Percentiles rank a stretch among this genome's conserved stretches.
These are phyloP conservation scores for Pogoniulus pusillus DNA, from an alignment of 2,797 vertebrate genomes.

Conservation along the genomic window DNA sequence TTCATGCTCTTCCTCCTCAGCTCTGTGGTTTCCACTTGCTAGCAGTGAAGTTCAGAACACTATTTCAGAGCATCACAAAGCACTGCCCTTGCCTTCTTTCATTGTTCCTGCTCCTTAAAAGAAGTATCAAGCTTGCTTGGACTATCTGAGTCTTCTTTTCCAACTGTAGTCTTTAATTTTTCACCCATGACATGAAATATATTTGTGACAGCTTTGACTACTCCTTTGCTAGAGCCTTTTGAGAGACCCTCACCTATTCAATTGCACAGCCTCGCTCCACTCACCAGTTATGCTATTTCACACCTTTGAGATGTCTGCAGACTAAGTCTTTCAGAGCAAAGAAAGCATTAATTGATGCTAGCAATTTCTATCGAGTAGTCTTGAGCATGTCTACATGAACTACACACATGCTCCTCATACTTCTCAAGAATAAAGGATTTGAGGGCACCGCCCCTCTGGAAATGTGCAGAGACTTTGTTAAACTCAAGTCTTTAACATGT, in stretches of 20 bases:
- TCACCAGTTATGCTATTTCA: not conserved
- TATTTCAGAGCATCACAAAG: not conserved
- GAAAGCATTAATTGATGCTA: not conserved
- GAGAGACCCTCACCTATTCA: not conserved
- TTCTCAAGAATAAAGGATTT: not conserved
- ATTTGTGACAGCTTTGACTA: not conserved
- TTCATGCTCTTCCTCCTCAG: not conserved
- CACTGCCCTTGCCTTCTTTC: not conserved
- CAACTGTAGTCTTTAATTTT: not conserved
- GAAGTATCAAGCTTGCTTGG: not conserved
- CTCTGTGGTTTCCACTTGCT: not conserved
- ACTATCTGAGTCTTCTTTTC: not conserved
- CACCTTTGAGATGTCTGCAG: not conserved
- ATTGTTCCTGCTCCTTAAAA: not conserved
- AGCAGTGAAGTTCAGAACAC: not conserved
- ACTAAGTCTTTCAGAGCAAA: not conserved
- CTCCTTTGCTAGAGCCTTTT: not conserved
- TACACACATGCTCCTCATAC: not conserved
- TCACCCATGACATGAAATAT: not conserved
- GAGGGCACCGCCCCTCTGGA: not conserved
- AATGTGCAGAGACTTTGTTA: not conserved
- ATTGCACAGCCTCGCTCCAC: not conserved
- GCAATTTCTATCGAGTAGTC: not conserved
- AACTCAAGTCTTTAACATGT: not conserved
- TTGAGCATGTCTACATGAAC: not conserved